A percentile compares a stretch with the other conserved stretches of the same genome.
Evolutionary conservation across 2,888 invertebrate genomes (phyloP).

Genomic region (Pandemis corylana): DNA sequence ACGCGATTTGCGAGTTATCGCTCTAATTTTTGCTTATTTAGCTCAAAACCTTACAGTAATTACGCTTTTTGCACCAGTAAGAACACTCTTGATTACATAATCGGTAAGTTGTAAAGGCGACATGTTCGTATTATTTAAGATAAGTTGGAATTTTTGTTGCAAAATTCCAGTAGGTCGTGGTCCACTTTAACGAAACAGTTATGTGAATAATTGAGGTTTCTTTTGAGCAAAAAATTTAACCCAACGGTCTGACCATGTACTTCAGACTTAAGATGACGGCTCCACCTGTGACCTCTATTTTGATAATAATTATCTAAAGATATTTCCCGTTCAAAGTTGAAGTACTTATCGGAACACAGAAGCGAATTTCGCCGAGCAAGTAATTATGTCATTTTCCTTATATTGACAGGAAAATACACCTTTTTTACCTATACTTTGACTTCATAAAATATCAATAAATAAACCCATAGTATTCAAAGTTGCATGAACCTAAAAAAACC

Average conservation of each 20-base stretch:
- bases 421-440: neutral
- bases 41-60: slow-evolving; percentile 19
- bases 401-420: neutral
- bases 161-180: slow-evolving; percentile 42
- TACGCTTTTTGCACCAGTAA: slow-evolving; percentile 2
- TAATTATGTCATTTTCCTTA: neutral
- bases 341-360: neutral
- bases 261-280: slow-evolving; percentile 25
- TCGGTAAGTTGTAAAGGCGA: slow-evolving; percentile 26
- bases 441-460: neutral
- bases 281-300: slow-evolving; percentile 25
- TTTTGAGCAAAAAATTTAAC: slow-evolving; percentile 31
- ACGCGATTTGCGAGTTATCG: slow-evolving; percentile 36
- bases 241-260: slow-evolving; percentile 31
- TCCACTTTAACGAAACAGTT: slow-evolving; percentile 40
- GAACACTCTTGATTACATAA: slow-evolving; percentile 22
- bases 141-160: slow-evolving; percentile 26
- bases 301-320: neutral
- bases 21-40: slow-evolving; percentile 33
- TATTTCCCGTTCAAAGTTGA: neutral
- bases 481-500: neutral
- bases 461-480: neutral
- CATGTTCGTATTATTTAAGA: neutral
- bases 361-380: neutral
- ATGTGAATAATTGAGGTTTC: slow-evolving; percentile 38